A percentile compares a stretch with the other conserved stretches of the same genome.
phyloP scores from a whole-genome alignment of 2,113 vertebrate genomes.

The Pteropus alecto region DNA sequence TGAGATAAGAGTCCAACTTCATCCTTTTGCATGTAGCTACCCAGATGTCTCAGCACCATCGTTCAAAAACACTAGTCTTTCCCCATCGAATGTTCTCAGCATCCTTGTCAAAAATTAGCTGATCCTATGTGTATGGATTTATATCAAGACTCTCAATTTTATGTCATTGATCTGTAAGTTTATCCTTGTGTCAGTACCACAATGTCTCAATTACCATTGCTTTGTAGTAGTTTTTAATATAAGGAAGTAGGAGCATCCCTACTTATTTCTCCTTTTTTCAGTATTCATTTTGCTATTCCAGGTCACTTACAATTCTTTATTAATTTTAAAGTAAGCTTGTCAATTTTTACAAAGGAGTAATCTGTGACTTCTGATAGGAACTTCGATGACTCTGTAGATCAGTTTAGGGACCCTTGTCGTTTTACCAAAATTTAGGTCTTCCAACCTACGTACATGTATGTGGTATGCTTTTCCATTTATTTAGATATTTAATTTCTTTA shows the following conservation, averaged over 20 bases:
- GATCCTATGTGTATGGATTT: background rate
- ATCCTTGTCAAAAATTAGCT: background rate
- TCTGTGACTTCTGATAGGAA: background rate
- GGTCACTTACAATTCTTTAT: background rate
- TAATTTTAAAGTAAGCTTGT: no score
- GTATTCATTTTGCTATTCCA: background rate
- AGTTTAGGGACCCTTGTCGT: background rate
- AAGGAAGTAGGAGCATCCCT: background rate
- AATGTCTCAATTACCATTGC: background rate
- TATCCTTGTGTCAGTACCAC: background rate
- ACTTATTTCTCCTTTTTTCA: background rate
- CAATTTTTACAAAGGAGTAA: background rate
- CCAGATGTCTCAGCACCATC: background rate
- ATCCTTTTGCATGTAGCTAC: background rate
- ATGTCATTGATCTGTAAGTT: background rate
- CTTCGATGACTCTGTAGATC: background rate
- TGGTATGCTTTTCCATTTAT: background rate
- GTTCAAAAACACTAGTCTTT: background rate
- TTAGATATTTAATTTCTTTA: background rate
- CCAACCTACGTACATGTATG: background rate
- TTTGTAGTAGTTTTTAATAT: background rate
- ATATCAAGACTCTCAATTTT: background rate
- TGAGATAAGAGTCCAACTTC: background rate
- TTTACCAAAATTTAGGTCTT: background rate
- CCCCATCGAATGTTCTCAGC: background rate